phyloP scores from a whole-genome alignment of 2,797 vertebrate species.

The Falco columbarius region DNA sequence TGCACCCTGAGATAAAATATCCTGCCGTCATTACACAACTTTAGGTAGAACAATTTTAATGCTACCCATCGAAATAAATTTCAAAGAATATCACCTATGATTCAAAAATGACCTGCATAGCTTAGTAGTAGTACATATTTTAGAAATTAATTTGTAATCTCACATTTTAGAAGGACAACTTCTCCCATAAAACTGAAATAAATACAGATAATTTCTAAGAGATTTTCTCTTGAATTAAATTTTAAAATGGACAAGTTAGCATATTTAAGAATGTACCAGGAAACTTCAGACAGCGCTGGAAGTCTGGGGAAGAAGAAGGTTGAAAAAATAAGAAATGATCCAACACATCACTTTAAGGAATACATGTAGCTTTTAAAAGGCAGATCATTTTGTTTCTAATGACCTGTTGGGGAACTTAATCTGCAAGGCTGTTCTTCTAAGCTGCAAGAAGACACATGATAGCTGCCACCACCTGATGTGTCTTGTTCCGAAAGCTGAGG shows the following conservation, averaged over 20 bases:
- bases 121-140: neutral
- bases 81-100: neutral
- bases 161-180: neutral
- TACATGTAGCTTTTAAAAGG: neutral
- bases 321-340: neutral
- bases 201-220: neutral
- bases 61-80: neutral
- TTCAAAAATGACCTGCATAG: neutral
- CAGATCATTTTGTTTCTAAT: neutral
- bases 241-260: neutral
- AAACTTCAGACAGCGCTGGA: neutral
- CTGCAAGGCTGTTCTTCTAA: neutral
- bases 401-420: neutral
- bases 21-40: neutral
- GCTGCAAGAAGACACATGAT: neutral
- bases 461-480: constrained; percentile 1
- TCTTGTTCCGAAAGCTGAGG: neutral
- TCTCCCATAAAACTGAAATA: neutral
- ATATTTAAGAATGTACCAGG: neutral
- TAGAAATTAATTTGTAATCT: neutral
- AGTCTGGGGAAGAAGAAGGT: neutral
- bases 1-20: neutral
- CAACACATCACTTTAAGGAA: neutral
- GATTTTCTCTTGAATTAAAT: neutral
- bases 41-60: neutral